Base-by-base conservation (phyloP, 2,888 invertebrate genomes). In the Ophion ventricosus region DNA sequence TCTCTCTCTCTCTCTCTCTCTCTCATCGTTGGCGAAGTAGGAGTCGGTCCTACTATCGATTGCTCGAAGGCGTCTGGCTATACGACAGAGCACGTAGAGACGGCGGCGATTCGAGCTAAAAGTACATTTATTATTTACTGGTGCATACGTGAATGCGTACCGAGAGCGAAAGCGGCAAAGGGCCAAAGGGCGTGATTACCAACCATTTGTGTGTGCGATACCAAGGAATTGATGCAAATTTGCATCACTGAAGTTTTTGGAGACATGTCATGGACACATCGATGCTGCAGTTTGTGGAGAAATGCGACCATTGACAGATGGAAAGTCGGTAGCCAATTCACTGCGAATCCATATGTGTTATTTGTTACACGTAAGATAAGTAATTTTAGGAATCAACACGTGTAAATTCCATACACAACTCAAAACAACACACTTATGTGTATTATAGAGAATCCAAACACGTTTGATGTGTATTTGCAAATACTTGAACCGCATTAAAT, bases 31-130 rank as follows among this genome's bases (percentile, higher is more conserved):
- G 74, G 69, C 56, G 82, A 54, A 73, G 56, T 29, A 74, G 69
- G 70, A 83, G 79, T 83, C 75, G 75, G 79, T 83, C n/a, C n/a
- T 82, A 82, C 74, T 83, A 83, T 83, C 79, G 74, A 83, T 83
- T 83, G 79, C 79, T 79, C 57, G 35, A 43, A 78, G 82, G 82
- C 83, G 69, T 69, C 64, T 67, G 79, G 79, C 61, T 29, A 26
- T 54, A 59, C 67, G 25, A 67, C 75, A 66, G 61, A 66, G 29
- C 54, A 74, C 35, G 57, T 25, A 57, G 56, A 56, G 35, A 56
- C 64, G 63, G 29, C 35, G 56, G 75, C 56, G 11, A 43, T 56
- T 35, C 54, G 78, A 63, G 59, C 82, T 43, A 57, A 40, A 61
- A 43, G 26, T 14, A 49, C 67, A 83, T 83, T 57, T 79, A 83